These are phyloP conservation scores for Sinohyriopsis cumingii DNA, from an alignment of 2,888 invertebrate species.

Conservation along the genomic window DNA sequence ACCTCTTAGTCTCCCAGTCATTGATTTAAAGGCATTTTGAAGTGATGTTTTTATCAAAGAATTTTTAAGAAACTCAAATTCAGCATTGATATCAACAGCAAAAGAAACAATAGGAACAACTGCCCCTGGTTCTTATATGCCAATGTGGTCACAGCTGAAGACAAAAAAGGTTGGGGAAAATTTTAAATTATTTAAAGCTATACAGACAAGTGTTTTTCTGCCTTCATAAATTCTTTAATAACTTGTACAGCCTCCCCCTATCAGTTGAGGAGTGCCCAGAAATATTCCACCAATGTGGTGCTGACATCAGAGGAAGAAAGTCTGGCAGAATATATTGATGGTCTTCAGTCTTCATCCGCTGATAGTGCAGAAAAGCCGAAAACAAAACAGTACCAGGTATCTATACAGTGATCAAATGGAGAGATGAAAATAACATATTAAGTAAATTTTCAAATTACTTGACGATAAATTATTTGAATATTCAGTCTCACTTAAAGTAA, in stretches of 20 bases:
- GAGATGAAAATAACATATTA: too few species aligned
- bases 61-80: too few species aligned
- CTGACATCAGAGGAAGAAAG: constrained; percentile 63
- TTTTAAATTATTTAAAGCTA: background rate
- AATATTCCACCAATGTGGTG: constrained; percentile 48
- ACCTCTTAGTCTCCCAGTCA: too few species aligned
- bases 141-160: constrained; percentile 1
- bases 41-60: too few species aligned
- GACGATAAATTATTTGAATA: too few species aligned
- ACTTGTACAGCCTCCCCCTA: constrained; percentile 32
- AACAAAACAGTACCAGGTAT: background rate
- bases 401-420: background rate
- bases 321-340: constrained; percentile 61
- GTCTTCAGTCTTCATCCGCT: constrained; percentile 41
- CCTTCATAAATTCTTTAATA: constrained; percentile 15
- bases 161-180: constrained; percentile 7
- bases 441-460: too few species aligned
- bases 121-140: background rate
- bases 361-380: constrained; percentile 16
- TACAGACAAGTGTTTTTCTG: constrained; percentile 2
- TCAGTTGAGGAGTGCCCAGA: constrained; percentile 35
- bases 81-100: constrained; percentile 1
- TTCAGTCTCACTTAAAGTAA: too few species aligned
- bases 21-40: too few species aligned
- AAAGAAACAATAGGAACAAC: constrained; percentile 8